Conservation (phyloP, 2,797 vertebrate genomes). For the Acanthurus lineatus region DNA sequence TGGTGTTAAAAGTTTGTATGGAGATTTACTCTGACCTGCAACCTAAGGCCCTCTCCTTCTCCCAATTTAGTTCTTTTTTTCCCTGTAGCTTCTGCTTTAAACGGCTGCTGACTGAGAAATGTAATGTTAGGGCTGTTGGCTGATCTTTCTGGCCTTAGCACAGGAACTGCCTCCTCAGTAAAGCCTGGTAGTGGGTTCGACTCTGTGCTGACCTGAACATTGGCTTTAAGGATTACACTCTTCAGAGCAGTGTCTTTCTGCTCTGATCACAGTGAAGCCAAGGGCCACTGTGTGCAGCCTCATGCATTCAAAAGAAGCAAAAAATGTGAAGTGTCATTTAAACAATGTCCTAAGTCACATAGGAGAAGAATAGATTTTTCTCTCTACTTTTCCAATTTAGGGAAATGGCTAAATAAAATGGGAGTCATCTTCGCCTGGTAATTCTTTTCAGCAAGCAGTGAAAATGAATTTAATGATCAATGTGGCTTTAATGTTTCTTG, state of each 20-base stretch:
- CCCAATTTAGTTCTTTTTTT: constrained; percentile 21
- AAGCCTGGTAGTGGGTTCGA: constrained; percentile 25
- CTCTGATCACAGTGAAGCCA: constrained; percentile 66
- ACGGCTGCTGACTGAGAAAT: constrained; percentile 28
- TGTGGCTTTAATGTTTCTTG: constrained; percentile 67
- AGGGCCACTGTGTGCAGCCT: constrained; percentile 54
- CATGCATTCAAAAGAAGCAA: constrained; percentile 49
- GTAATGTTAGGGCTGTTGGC: neutral
- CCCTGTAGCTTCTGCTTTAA: constrained; percentile 30
- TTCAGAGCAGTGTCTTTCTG: constrained; percentile 50
- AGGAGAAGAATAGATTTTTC: constrained; percentile 59
- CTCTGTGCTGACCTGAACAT: constrained; percentile 57
- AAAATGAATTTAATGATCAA: constrained; percentile 73
- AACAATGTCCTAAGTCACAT: constrained; percentile 45
- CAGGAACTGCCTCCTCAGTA: constrained; percentile 37
- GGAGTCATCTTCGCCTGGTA: constrained; percentile 63
- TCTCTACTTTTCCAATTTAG: constrained; percentile 60
- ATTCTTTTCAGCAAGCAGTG: constrained; percentile 65
- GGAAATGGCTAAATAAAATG: constrained; percentile 69
- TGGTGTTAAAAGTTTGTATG: constrained; percentile 35
- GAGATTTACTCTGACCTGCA: constrained; percentile 25
- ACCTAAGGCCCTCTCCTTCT: constrained; percentile 18
- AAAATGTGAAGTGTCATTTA: constrained; percentile 60
- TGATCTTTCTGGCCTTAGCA: constrained; percentile 39
- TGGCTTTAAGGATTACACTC: constrained; percentile 55